Percentiles rank a stretch among this genome's conserved stretches.
Evolutionary conservation across 2,888 invertebrate genomes (phyloP).

Genomic region (Eilema sororculum): DNA sequence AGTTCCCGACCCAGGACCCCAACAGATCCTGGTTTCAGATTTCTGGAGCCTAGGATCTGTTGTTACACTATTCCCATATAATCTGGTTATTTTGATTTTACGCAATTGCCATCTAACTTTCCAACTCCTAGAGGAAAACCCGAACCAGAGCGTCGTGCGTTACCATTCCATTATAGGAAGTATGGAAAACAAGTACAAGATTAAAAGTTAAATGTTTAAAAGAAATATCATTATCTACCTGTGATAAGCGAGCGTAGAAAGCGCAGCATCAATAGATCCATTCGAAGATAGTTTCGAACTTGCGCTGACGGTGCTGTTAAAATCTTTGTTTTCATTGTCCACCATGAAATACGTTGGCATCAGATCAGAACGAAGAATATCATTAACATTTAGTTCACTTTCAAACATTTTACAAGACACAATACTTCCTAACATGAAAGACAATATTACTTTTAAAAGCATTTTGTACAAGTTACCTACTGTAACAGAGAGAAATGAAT

Average conservation of each 20-base stretch:
- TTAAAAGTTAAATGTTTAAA: neutral
- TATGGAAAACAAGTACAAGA: neutral
- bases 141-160: no score
- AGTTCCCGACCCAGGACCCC: no score
- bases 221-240: conserved; percentile 80
- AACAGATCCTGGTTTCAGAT: no score
- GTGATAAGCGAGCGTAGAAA: conserved; percentile 89
- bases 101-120: no score
- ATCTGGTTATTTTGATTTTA: no score
- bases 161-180: no score
- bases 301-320: conserved; percentile 49
- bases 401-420: conserved; percentile 60
- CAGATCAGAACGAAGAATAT: conserved; percentile 90
- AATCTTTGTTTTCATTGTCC: conserved; percentile 64
- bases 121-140: no score
- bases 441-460: conserved; percentile 31
- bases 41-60: no score
- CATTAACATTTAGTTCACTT: conserved; percentile 86
- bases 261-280: conserved; percentile 88
- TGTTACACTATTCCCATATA: no score
- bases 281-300: conserved; percentile 68
- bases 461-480: conserved; percentile 33
- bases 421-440: conserved; percentile 26
- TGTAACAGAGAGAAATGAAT: conserved; percentile 47
- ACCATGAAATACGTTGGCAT: conserved; percentile 90